Conservation (phyloP, 2,888 invertebrate species). For the Stenolophus ochropezus region DNA sequence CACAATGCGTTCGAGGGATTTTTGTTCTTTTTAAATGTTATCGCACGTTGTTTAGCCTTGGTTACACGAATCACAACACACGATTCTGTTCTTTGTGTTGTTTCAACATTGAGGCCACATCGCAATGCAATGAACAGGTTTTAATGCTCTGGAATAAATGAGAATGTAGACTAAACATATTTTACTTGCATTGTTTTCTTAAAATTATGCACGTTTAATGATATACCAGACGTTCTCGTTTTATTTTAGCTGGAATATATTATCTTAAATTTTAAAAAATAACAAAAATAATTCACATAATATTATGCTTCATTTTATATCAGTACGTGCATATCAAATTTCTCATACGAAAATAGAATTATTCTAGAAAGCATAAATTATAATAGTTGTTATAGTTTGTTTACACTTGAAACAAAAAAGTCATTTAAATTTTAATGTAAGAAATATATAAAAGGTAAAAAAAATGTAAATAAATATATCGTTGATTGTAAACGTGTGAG, state of each 20-base stretch:
- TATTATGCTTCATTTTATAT: background rate
- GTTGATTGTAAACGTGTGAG: no score
- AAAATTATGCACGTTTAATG: slow-evolving; percentile 22
- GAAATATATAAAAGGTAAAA: no score
- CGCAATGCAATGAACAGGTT: slow-evolving; percentile 7
- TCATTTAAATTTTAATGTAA: no score
- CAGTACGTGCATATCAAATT: background rate
- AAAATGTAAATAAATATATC: no score
- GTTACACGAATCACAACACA: slow-evolving; percentile 9
- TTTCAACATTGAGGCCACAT: background rate
- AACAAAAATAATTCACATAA: background rate
- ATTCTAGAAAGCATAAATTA: background rate
- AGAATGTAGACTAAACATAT: slow-evolving; percentile 45
- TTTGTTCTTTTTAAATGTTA: slow-evolving; percentile 45
- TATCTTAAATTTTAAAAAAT: background rate
- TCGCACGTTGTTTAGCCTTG: slow-evolving; percentile 27
- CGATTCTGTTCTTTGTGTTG: slow-evolving; percentile 15
- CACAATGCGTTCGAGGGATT: slow-evolving; percentile 44
- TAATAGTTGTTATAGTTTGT: no score
- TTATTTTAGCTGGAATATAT: background rate
- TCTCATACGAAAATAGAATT: background rate
- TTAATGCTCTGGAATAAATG: slow-evolving; percentile 43
- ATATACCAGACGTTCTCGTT: background rate
- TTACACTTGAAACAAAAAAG: no score
- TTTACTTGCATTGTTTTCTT: slow-evolving; percentile 37